Conservation (phyloP, 2,113 vertebrate genomes). For the Bos taurus region ARS-UCD2.0 NC_037344.1:62406001-62406500, state of each 20-base stretch:
- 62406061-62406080: not conserved
- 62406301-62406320: not conserved
- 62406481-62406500: not conserved
- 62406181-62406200: not conserved
- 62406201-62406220: not conserved
- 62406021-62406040: not conserved
- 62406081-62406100: not conserved
- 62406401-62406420: not conserved
- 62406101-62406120: not conserved
- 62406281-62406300: not conserved
- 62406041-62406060: not conserved
- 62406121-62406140: not conserved
- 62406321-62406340: not conserved
- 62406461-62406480: not conserved
- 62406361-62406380: not conserved
- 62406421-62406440: not conserved
- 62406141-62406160: not conserved
- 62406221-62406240: not conserved
- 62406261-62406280: not conserved
- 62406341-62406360: not conserved
- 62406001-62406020: not conserved
- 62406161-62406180: not conserved
- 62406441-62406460: not conserved
- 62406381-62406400: not conserved
- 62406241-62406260: not conserved